phyloP scores from a whole-genome alignment of 1,140 invertebrate genomes.

The Leptopilina boulardi region DNA sequence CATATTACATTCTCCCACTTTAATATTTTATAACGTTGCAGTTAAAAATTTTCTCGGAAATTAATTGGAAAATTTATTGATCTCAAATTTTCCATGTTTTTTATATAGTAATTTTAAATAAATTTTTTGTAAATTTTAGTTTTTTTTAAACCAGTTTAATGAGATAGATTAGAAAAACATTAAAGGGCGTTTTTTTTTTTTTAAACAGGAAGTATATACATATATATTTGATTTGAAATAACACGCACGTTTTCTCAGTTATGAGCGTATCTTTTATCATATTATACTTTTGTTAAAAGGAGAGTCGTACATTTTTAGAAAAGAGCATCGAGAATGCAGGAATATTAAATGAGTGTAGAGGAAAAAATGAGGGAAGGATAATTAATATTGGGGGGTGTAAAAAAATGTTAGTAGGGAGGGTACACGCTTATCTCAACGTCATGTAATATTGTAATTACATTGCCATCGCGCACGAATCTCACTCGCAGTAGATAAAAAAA shows the following conservation, averaged over 20 bases:
- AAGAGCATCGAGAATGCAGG: not conserved
- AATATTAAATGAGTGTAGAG: not conserved
- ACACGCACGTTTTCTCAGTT: not conserved
- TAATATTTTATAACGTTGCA: too few relatives aligned
- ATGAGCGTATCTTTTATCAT: not conserved
- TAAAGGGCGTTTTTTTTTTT: too few relatives aligned
- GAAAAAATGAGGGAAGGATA: not conserved
- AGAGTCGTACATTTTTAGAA: not conserved
- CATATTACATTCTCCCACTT: not conserved
- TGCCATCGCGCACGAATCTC: not conserved
- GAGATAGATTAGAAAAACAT: too few relatives aligned
- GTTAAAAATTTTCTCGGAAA: not conserved
- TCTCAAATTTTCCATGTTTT: not conserved
- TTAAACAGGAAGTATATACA: too few relatives aligned
- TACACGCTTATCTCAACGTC: not conserved
- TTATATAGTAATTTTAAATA: too few relatives aligned
- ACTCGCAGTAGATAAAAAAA: not conserved
- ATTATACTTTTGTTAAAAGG: not conserved
- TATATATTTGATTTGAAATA: not conserved
- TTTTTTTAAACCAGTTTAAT: too few relatives aligned
- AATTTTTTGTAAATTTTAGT: too few relatives aligned
- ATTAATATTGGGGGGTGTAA: conserved; percentile 2
- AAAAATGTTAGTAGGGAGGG: not conserved
- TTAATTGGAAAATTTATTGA: not conserved
- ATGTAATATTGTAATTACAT: conserved; percentile 31